Evolutionary conservation across 2,888 invertebrate species (phyloP).

Genomic region (Lasioglossum villosulum): DNA sequence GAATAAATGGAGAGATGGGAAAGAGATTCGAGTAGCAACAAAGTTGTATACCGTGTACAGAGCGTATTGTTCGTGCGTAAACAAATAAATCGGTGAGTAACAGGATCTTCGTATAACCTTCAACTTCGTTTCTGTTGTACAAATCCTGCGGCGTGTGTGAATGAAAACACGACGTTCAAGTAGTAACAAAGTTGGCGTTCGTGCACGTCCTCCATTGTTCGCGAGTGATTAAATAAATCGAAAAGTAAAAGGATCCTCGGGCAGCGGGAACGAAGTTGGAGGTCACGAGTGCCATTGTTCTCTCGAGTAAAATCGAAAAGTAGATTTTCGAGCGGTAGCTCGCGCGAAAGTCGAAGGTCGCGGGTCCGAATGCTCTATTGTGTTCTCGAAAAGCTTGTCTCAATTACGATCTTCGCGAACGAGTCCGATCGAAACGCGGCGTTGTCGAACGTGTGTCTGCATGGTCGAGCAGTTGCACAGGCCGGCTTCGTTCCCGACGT

Average conservation of each 20-base stretch:
- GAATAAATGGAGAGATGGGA: background rate
- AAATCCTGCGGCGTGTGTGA: background rate
- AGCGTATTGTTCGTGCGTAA: background rate
- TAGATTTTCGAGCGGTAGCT: slow-evolving; percentile 6
- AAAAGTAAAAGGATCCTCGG: background rate
- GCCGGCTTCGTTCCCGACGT: slow-evolving; percentile 29
- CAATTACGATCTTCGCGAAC: slow-evolving; percentile 8
- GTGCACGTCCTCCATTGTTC: slow-evolving; percentile 1
- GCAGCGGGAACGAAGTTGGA: background rate
- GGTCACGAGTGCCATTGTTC: slow-evolving; percentile 1
- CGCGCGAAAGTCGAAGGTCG: slow-evolving; percentile 8
- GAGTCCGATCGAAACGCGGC: slow-evolving; percentile 1
- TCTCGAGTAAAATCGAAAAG: background rate
- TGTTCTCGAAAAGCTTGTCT: slow-evolving; percentile 12
- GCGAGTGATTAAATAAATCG: background rate
- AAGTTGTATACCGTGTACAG: background rate
- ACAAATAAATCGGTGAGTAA: background rate
- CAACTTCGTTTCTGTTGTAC: background rate
- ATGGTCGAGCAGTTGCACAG: slow-evolving; percentile 10
- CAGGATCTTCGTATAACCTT: background rate
- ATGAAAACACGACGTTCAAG: background rate
- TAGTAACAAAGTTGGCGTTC: background rate
- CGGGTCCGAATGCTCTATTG: background rate
- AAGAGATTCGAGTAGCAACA: background rate
- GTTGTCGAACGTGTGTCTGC: background rate